Conservation (phyloP, 2,113 vertebrate genomes). For the Garra rufa region DNA sequence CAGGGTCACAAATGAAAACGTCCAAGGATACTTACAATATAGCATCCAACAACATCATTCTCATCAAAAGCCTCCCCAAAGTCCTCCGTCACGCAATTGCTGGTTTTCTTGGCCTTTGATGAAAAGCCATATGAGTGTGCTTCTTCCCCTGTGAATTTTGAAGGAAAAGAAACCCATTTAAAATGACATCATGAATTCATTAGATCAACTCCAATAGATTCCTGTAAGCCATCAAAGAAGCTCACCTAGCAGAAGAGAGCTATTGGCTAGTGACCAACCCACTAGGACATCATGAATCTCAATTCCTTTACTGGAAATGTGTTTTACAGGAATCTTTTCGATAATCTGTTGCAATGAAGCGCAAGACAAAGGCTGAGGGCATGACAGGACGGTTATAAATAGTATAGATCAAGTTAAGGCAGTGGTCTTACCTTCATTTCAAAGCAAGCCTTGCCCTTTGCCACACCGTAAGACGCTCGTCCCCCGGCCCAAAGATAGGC, state of each 20-base stretch:
- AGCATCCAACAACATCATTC: slow-evolving; percentile 96
- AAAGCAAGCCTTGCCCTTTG: slow-evolving; percentile 93
- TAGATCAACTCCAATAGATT: background rate
- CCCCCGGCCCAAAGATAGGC: slow-evolving; percentile 98
- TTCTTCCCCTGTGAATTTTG: slow-evolving; percentile 84
- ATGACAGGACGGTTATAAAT: background rate
- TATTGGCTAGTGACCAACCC: slow-evolving; percentile 91
- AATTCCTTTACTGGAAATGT: slow-evolving; percentile 95
- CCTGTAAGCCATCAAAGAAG: background rate
- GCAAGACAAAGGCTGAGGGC: background rate
- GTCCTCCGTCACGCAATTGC: slow-evolving; percentile 93
- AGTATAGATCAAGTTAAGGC: background rate
- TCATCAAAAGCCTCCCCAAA: slow-evolving; percentile 96
- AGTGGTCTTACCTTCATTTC: slow-evolving; percentile 89
- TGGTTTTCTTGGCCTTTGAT: slow-evolving; percentile 91
- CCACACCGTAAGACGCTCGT: slow-evolving; percentile 91
- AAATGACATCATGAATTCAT: background rate
- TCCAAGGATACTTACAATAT: slow-evolving; percentile 84
- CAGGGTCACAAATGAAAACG: background rate
- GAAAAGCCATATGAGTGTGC: slow-evolving; percentile 93
- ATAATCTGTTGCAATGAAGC: slow-evolving; percentile 78
- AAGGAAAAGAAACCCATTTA: background rate
- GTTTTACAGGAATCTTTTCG: slow-evolving; percentile 97
- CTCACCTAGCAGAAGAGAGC: slow-evolving; percentile 93
- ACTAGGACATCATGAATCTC: slow-evolving; percentile 96